Conservation (phyloP, 1,140 invertebrate genomes). For the Mycetomoellerius zeteki region DNA sequence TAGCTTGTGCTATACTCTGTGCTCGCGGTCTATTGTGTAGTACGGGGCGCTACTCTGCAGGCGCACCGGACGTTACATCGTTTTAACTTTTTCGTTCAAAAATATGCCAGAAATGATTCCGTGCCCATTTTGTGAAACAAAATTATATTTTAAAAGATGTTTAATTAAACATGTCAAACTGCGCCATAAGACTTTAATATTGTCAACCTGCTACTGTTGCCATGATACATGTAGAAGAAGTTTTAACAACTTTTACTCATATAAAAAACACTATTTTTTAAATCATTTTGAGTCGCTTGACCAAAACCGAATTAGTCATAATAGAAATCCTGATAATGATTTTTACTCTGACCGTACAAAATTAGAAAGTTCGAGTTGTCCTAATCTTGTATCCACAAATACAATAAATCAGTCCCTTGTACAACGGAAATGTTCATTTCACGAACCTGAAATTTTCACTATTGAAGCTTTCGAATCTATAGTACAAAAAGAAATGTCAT, state of each 20-base stretch:
- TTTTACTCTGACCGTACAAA: background rate
- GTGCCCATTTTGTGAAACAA: conserved; percentile 13
- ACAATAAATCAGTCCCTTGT: background rate
- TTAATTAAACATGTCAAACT: conserved; percentile 7
- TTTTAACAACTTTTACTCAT: conserved; percentile 22
- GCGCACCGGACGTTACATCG: too few species aligned
- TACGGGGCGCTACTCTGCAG: too few species aligned
- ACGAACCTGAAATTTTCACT: background rate
- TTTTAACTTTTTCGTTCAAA: background rate
- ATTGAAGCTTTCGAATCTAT: background rate
- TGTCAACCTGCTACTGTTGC: background rate
- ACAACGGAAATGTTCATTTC: background rate
- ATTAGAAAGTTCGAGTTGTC: background rate
- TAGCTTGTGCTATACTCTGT: too few species aligned
- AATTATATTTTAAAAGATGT: conserved; percentile 13
- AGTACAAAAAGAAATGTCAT: background rate
- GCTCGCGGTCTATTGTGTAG: too few species aligned
- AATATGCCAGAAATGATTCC: background rate
- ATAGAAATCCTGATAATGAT: conserved; percentile 1
- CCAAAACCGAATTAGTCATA: background rate
- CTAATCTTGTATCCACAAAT: background rate
- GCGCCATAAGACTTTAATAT: background rate
- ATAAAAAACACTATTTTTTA: conserved; percentile 10
- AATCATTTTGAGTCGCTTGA: background rate
- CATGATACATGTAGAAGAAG: background rate